Evolutionary conservation across 2,113 vertebrate species (phyloP).

Genomic region (Phoenicopterus ruber): DNA sequence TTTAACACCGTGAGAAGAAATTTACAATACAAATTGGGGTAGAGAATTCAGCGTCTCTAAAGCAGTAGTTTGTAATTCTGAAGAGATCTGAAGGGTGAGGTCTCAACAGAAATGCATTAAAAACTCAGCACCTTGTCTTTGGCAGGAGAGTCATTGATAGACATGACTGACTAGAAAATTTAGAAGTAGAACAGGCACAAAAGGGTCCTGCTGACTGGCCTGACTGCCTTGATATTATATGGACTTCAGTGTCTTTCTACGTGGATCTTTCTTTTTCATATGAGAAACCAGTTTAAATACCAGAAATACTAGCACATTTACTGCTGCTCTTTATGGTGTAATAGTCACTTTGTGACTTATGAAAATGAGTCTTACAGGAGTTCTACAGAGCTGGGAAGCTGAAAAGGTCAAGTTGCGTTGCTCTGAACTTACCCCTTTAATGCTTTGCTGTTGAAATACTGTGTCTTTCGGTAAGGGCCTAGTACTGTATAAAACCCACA

Average conservation of each 20-base stretch:
- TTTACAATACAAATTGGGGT: background rate
- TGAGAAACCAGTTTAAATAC: background rate
- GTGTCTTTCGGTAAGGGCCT: background rate
- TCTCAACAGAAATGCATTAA: background rate
- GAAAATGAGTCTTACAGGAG: background rate
- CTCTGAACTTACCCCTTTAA: background rate
- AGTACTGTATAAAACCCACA: background rate
- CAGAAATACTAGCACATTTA: constrained; percentile 1
- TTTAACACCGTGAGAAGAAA: background rate
- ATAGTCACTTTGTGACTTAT: background rate
- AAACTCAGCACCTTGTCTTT: background rate
- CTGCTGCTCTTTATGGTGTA: background rate
- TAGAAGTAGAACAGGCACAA: background rate
- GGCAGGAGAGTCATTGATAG: background rate
- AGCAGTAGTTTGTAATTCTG: background rate
- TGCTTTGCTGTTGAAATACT: background rate
- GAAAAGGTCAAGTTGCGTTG: constrained; percentile 17
- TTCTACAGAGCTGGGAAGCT: background rate
- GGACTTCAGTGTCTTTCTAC: background rate
- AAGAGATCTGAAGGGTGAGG: background rate
- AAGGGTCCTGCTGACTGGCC: background rate
- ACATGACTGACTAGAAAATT: background rate
- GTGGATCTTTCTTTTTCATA: background rate
- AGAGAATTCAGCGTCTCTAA: background rate
- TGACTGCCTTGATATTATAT: background rate